Base-by-base conservation (phyloP, 2,888 invertebrate species). In the Lissonota sp. region DNA sequence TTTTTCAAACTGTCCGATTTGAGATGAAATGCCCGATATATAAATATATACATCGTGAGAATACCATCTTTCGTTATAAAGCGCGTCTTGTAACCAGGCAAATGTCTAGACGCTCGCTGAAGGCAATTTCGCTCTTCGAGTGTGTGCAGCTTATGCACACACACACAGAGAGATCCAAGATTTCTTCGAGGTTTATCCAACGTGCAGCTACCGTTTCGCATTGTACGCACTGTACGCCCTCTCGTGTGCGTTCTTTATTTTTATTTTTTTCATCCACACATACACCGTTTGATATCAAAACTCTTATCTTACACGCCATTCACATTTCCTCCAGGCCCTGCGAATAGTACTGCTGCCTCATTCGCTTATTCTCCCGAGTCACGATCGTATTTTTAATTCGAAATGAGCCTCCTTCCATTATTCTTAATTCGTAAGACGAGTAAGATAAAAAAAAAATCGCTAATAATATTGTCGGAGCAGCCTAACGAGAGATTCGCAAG, bases 131-230 rank as follows among this genome's bases (percentile, higher is more conserved):
- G 74, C 70, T 81, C 74, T 66, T 62, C 62, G 66, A 26, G 26
- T 26, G 26, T 26, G 26, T 26, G 26, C 3, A 26, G 3, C 26
- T 26, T n/a, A n/a, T n/a, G n/a, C n/a, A n/a, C n/a, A 26, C 26
- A 26, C 58, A 62, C 16, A 71, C 6, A 60, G 49, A 67, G 73
- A 66, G 62, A 73, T n/a, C 78, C 74, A 66, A 62, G 81, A 81
- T 81, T 74, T 74, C 66, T 49, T 51, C 26, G 40, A 62, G 40
- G 69, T 46, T 64, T 58, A 74, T 60, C 73, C 77, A 60, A 81
- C 46, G 60, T 64, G 73, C 73, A 78, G 81, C 74, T 81, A 78
- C 77, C 80, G 76, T 80, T 80, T 80, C 79, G 58, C 69, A 63
- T 57, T 58, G 62, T 69, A 79, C 73, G 74, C 70, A 57, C 14